Conservation (phyloP, 2,797 vertebrate genomes). For the Tenualosa ilisha region DNA sequence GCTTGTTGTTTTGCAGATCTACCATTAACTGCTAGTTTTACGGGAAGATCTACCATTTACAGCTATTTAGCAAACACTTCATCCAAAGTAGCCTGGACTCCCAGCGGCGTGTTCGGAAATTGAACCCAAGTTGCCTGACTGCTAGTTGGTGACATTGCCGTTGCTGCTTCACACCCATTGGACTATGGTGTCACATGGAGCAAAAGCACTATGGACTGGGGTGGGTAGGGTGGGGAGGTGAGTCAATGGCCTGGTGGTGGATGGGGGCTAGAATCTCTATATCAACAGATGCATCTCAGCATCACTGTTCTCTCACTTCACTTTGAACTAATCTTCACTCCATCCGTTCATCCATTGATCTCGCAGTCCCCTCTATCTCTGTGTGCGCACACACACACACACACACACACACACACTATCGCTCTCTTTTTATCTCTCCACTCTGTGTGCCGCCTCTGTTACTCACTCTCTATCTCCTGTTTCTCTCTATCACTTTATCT, state of each 20-base stretch:
- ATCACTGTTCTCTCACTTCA: neutral
- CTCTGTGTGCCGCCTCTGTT: neutral
- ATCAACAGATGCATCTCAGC: neutral
- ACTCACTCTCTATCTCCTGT: neutral
- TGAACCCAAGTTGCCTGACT: too few relatives aligned
- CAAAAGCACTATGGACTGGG: neutral
- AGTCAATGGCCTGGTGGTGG: neutral
- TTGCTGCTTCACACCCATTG: too few relatives aligned
- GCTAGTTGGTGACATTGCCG: too few relatives aligned
- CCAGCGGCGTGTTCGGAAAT: too few relatives aligned
- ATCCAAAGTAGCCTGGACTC: too few relatives aligned
- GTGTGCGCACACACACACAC: neutral
- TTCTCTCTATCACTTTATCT: neutral
- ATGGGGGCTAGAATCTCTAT: neutral
- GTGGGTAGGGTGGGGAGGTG: neutral
- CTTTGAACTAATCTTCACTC: constrained; percentile 4
- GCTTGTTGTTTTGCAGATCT: too few relatives aligned
- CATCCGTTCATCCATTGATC: neutral
- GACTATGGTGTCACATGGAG: neutral
- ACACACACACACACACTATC: neutral
- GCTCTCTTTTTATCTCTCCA: neutral
- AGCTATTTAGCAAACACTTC: too few relatives aligned
- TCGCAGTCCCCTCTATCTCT: neutral
- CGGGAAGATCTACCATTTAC: too few relatives aligned
- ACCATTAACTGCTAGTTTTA: too few relatives aligned